Evolutionary conservation across 1,140 invertebrate genomes (phyloP).

Genomic region (Eupeodes corollae): DNA sequence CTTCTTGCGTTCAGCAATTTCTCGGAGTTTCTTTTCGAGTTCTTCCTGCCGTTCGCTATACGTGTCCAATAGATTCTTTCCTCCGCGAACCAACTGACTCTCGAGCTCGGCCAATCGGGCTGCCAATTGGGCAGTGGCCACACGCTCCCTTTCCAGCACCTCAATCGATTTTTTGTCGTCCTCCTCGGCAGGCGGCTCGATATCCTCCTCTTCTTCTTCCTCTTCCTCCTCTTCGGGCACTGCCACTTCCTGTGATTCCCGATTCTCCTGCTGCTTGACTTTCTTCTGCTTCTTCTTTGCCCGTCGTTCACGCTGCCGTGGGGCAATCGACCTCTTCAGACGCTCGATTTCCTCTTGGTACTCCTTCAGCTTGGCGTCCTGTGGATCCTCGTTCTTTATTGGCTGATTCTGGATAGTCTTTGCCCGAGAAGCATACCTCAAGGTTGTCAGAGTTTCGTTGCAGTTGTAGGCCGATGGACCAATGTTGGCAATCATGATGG

Average conservation of each 20-base stretch:
- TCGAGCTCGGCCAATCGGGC: slow-evolving; percentile 59
- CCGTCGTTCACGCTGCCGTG: slow-evolving; percentile 32
- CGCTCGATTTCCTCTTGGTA: slow-evolving; percentile 78
- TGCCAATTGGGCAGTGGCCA: slow-evolving; percentile 39
- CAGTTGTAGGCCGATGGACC: slow-evolving; percentile 93
- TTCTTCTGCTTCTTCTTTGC: slow-evolving; percentile 20
- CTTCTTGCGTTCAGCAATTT: slow-evolving; percentile 74
- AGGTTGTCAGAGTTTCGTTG: slow-evolving; percentile 86
- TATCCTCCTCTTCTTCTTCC: slow-evolving; percentile 44
- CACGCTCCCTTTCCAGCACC: slow-evolving; percentile 37
- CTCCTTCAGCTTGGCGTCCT: slow-evolving; percentile 77
- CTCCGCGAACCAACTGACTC: slow-evolving; percentile 74
- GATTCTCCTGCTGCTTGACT: slow-evolving; percentile 8
- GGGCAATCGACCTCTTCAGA: slow-evolving; percentile 43
- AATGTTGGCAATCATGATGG: slow-evolving; percentile 94
- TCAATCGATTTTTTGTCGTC: slow-evolving; percentile 37
- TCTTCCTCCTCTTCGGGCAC: slow-evolving; percentile 46
- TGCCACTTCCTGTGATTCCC: slow-evolving; percentile 9
- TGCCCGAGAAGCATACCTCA: slow-evolving; percentile 85
- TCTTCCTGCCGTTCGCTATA: slow-evolving; percentile 80
- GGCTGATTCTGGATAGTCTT: slow-evolving; percentile 94
- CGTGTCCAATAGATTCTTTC: slow-evolving; percentile 80
- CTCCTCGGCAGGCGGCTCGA: slow-evolving; percentile 38
- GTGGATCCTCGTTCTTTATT: slow-evolving; percentile 90
- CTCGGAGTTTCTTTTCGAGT: slow-evolving; percentile 62